A percentile compares a stretch with the other conserved stretches of the same genome.
Evolutionary conservation across 2,888 invertebrate species (phyloP).

Genomic region (Drosophila barbarae): DNA sequence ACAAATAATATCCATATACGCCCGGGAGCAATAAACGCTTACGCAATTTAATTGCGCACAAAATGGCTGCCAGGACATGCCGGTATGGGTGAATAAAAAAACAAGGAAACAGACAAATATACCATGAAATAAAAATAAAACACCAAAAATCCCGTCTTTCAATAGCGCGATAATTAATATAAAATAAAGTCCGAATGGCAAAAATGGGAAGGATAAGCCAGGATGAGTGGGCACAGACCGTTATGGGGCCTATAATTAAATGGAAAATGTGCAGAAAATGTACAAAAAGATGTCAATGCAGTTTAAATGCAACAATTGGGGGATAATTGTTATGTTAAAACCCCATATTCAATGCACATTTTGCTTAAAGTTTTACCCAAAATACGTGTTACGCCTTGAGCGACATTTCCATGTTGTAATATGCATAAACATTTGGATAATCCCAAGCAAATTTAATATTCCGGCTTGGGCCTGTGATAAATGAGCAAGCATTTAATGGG

Average conservation of each 20-base stretch:
- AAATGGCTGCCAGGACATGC: slow-evolving; percentile 42
- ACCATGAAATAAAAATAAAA: slow-evolving; percentile 33
- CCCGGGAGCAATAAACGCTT: slow-evolving; percentile 70
- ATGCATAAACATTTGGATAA: slow-evolving; percentile 19
- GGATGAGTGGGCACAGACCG: slow-evolving; percentile 10
- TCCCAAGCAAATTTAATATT: slow-evolving; percentile 39
- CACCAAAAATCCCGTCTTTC: slow-evolving; percentile 39
- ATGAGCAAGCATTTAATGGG: slow-evolving; percentile 55
- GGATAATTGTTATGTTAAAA: slow-evolving; percentile 19
- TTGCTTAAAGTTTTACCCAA: slow-evolving; percentile 5
- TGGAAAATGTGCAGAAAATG: slow-evolving; percentile 7
- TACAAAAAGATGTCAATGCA: background rate
- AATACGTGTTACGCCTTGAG: background rate
- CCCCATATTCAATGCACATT: background rate
- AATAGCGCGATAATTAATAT: slow-evolving; percentile 65
- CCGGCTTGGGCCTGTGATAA: slow-evolving; percentile 28
- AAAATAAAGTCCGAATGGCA: slow-evolving; percentile 39
- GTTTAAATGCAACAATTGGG: slow-evolving; percentile 14
- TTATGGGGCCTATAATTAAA: slow-evolving; percentile 19
- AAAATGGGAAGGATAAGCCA: slow-evolving; percentile 8
- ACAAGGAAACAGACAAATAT: slow-evolving; percentile 20
- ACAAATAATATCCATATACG: slow-evolving; percentile 47
- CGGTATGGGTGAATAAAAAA: slow-evolving; percentile 27
- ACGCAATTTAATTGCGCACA: slow-evolving; percentile 71
- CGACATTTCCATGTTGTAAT: background rate